Evolutionary conservation across 2,888 invertebrate species (phyloP).

Genomic region (Anaspis maculata): DNA sequence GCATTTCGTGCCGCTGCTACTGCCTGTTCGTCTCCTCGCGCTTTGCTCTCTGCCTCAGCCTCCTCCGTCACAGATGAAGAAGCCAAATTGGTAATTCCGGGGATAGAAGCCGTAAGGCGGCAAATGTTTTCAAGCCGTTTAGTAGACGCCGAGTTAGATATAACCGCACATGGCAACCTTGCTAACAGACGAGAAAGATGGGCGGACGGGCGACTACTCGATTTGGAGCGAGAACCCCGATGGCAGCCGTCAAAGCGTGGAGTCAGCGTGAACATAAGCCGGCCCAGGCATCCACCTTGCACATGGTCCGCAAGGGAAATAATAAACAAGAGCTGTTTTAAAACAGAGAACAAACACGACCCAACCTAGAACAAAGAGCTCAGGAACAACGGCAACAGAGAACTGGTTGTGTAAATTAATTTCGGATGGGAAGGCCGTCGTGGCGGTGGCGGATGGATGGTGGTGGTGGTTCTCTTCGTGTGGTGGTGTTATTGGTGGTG

Average conservation of each 20-base stretch:
- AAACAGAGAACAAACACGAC: too few species aligned
- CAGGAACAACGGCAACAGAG: slow-evolving; percentile 15
- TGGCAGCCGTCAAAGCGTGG: slow-evolving; percentile 22
- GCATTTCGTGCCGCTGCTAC: too few species aligned
- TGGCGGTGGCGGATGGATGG: too few species aligned
- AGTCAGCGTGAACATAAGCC: slow-evolving; percentile 11
- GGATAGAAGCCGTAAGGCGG: too few species aligned
- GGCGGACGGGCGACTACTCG: neutral
- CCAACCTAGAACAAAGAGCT: slow-evolving; percentile 39
- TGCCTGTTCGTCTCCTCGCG: too few species aligned
- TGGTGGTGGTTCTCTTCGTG: too few species aligned
- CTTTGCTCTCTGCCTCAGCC: too few species aligned
- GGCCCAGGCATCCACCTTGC: slow-evolving; percentile 12
- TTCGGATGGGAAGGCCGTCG: slow-evolving; percentile 32
- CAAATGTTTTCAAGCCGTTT: slow-evolving; percentile 35
- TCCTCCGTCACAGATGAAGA: too few species aligned
- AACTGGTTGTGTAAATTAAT: slow-evolving; percentile 44
- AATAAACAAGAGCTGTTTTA: slow-evolving; percentile 41
- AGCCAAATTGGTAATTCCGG: too few species aligned
- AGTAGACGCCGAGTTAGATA: slow-evolving; percentile 19
- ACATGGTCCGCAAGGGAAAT: slow-evolving; percentile 32
- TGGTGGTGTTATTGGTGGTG: too few species aligned
- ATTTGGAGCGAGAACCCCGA: slow-evolving; percentile 10
- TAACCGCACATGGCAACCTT: slow-evolving; percentile 28
- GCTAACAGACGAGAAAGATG: slow-evolving; percentile 13